A percentile compares a stretch with the other conserved stretches of the same genome.
Evolutionary conservation across 2,797 vertebrate species (phyloP).

Genomic region (Lateolabrax maculatus): DNA sequence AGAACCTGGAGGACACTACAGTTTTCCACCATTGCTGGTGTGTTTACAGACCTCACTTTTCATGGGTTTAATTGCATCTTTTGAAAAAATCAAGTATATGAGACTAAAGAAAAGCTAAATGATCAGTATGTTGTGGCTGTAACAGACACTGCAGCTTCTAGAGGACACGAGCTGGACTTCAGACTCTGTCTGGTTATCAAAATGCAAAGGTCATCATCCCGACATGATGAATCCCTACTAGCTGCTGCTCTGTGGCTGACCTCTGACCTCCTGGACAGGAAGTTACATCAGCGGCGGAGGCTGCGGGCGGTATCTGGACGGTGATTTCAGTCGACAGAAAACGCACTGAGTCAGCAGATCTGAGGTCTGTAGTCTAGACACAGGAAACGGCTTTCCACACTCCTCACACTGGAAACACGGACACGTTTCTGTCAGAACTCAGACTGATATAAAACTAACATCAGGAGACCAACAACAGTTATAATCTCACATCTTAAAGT

Average conservation of each 20-base stretch:
- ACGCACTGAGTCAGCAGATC: constrained; percentile 73
- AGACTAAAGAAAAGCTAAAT: no score
- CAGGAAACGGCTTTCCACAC: constrained; percentile 81
- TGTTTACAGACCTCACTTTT: no score
- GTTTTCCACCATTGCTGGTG: no score
- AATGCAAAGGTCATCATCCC: neutral
- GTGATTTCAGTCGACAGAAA: constrained; percentile 79
- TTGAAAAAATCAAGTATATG: no score
- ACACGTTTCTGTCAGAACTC: neutral
- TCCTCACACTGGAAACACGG: constrained; percentile 80
- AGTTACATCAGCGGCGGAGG: constrained; percentile 35
- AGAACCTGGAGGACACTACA: no score
- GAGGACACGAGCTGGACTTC: neutral
- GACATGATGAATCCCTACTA: neutral
- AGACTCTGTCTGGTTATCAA: no score
- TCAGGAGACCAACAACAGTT: no score
- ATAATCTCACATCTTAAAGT: no score
- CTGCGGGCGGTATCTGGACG: constrained; percentile 21
- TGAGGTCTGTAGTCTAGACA: constrained; percentile 63
- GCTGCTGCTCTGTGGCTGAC: constrained; percentile 7
- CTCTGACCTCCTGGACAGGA: constrained; percentile 6
- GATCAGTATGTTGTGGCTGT: no score
- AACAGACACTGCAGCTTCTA: neutral
- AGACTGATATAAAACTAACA: no score
- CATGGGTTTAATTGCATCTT: no score